A percentile compares a stretch with the other conserved stretches of the same genome.
These are phyloP conservation scores for Tetramorium parvispinum DNA, from an alignment of 1,140 invertebrate genomes.

Conservation along the genomic window DNA sequence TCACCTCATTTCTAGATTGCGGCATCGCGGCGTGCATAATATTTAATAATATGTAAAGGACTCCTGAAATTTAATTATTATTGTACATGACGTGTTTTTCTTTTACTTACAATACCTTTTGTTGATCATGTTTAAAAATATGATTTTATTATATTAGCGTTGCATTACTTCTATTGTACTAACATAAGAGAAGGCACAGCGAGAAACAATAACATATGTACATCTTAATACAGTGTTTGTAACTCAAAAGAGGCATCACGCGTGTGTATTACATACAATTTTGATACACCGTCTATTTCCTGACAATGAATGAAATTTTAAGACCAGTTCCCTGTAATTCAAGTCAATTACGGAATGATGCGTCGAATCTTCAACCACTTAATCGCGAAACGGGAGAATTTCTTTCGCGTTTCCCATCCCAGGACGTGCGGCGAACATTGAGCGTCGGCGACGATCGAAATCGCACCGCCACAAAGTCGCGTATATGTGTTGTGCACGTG, in stretches of 20 bases:
- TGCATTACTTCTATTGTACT: too few species aligned
- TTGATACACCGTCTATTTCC: too few species aligned
- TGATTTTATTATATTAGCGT: not conserved
- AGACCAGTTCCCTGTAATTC: not conserved
- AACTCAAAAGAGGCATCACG: not conserved
- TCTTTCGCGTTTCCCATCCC: not conserved
- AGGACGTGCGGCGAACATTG: constrained; percentile 13
- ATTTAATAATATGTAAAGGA: not conserved
- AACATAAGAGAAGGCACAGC: not conserved
- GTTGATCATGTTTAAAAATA: not conserved
- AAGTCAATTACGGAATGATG: not conserved
- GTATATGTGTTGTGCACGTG: not conserved
- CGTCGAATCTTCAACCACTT: not conserved
- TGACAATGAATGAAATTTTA: not conserved
- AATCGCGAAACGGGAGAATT: constrained; percentile 14
- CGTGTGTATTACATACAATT: not conserved
- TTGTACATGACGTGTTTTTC: not conserved
- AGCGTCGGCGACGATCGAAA: constrained; percentile 42
- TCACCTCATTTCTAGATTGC: not conserved
- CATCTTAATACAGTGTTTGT: not conserved
- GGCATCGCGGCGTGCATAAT: not conserved
- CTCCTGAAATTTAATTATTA: not conserved
- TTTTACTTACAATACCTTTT: not conserved
- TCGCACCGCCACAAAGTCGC: constrained; percentile 1
- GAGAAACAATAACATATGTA: not conserved